Conservation (phyloP, 1,140 invertebrate species). For the Pachypeltis micranthus region DNA sequence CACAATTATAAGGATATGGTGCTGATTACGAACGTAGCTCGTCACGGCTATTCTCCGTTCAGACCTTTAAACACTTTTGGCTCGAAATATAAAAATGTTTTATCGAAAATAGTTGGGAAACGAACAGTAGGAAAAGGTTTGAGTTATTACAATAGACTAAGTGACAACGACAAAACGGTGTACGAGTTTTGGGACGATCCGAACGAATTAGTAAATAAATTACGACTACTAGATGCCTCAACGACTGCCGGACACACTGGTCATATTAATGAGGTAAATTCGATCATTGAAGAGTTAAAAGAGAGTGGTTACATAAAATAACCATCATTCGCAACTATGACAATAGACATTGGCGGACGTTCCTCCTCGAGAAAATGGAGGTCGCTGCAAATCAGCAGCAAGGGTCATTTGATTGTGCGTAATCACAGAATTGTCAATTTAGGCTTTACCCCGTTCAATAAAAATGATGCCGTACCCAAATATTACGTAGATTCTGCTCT, state of each 20-base stretch:
- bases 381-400: neutral
- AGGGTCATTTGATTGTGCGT: neutral
- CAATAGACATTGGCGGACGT: neutral
- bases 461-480: neutral
- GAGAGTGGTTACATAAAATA: neutral
- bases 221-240: slow-evolving; percentile 3
- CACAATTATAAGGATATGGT: neutral
- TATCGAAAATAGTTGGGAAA: neutral
- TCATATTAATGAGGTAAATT: slow-evolving; percentile 10
- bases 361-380: neutral
- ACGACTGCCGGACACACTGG: neutral
- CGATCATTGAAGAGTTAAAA: slow-evolving; percentile 13
- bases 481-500: neutral
- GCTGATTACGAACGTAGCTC: neutral
- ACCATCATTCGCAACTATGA: neutral
- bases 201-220: neutral
- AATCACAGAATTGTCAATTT: neutral
- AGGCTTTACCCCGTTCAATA: neutral
- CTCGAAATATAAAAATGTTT: neutral
- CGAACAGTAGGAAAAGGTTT: neutral
- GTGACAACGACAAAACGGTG: neutral
- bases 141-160: neutral
- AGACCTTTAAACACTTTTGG: neutral
- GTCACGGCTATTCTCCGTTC: neutral
- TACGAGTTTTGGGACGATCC: slow-evolving; percentile 1